A percentile compares a stretch with the other conserved stretches of the same genome.
Conservation (phyloP, 2,797 vertebrate species). For the Gymnoscopelus microlampas region DNA sequence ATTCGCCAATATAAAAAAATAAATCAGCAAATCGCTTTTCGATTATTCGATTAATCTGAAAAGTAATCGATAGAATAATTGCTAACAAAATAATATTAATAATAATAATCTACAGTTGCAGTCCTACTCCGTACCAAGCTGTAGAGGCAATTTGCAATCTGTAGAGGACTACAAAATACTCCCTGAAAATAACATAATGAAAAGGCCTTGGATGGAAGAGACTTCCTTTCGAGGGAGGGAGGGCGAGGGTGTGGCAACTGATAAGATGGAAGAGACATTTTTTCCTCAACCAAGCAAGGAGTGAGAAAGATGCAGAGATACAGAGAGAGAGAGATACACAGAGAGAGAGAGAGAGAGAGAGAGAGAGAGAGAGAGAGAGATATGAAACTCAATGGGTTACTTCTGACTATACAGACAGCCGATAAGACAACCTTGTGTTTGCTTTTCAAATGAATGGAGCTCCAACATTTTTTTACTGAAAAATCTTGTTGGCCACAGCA, state of each 20-base stretch:
- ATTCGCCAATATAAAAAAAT: no score
- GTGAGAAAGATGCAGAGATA: background rate
- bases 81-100: no score
- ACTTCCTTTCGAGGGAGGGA: constrained; percentile 74
- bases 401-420: constrained; percentile 14
- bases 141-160: constrained; percentile 70
- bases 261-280: constrained; percentile 77
- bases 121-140: constrained; percentile 23
- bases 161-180: constrained; percentile 67
- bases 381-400: constrained; percentile 26
- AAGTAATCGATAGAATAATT: no score
- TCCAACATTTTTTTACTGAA: constrained; percentile 27
- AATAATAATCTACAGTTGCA: background rate
- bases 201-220: constrained; percentile 55
- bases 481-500: constrained; percentile 38
- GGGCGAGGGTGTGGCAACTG: constrained; percentile 66
- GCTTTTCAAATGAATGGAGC: constrained; percentile 10
- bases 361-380: background rate
- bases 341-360: constrained; percentile 14
- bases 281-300: constrained; percentile 45
- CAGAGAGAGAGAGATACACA: background rate
- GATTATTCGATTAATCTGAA: no score
- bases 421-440: constrained; percentile 29
- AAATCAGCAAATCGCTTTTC: no score
- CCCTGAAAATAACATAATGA: constrained; percentile 79